Conservation (phyloP, 2,113 vertebrate species). For the Calidris pugnax region DNA sequence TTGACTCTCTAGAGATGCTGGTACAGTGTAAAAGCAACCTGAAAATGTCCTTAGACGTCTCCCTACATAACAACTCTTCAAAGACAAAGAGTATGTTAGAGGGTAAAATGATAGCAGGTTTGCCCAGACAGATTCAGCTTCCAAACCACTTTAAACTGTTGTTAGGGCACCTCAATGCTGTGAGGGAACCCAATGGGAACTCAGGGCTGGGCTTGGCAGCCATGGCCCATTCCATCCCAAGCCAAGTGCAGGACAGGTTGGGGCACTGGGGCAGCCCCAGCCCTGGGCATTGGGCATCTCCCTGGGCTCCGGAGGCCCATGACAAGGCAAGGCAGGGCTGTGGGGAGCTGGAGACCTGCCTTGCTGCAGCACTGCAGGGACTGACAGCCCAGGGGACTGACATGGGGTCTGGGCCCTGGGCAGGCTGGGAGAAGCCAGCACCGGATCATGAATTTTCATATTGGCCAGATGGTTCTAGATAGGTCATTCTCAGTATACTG, state of each 20-base stretch:
- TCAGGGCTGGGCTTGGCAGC: background rate
- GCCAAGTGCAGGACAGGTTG: fast-evolving
- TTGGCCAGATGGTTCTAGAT: too few species aligned
- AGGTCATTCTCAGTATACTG: too few species aligned
- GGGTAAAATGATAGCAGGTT: background rate
- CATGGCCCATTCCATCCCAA: fast-evolving
- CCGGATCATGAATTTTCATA: too few species aligned
- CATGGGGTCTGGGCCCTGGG: fast-evolving
- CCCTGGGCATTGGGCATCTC: fast-evolving
- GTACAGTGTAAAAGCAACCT: background rate
- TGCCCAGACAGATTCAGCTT: background rate
- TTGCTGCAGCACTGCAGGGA: fast-evolving
- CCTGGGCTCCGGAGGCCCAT: background rate
- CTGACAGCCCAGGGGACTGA: background rate
- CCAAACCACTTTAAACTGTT: background rate
- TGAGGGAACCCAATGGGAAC: fast-evolving
- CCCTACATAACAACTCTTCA: background rate
- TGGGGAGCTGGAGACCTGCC: too few species aligned
- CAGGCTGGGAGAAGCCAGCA: too few species aligned
- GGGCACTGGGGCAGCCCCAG: fast-evolving
- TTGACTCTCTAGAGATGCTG: background rate
- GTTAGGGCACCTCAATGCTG: background rate
- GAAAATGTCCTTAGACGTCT: background rate
- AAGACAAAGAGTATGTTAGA: background rate
- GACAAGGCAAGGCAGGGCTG: too few species aligned